phyloP scores from a whole-genome alignment of 2,888 invertebrate species.

The Deroplatys truncata region DNA sequence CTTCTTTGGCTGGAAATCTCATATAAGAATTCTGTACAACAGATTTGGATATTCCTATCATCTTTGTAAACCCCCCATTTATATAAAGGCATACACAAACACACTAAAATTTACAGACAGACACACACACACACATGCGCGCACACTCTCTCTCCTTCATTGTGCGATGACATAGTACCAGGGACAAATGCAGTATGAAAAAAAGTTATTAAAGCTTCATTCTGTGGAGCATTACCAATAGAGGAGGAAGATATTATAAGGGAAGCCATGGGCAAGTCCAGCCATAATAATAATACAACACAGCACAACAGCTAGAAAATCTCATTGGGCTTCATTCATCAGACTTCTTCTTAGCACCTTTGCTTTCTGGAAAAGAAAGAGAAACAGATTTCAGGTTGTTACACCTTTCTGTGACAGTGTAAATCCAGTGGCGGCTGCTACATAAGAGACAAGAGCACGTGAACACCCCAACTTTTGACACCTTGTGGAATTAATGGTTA shows the following conservation, averaged over 20 bases:
- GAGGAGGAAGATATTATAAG: not conserved
- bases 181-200: not conserved
- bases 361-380: conserved; percentile 34
- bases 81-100: not conserved
- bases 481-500: too few species aligned
- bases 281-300: not conserved
- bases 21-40: not conserved
- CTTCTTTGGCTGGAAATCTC: not conserved
- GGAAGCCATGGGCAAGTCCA: not conserved
- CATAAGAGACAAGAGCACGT: too few species aligned
- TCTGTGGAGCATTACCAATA: not conserved
- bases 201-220: not conserved
- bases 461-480: too few species aligned
- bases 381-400: not conserved
- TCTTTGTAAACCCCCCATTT: not conserved
- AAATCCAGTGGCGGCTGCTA: too few species aligned
- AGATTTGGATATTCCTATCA: not conserved
- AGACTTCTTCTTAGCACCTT: conserved; percentile 32
- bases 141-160: not conserved
- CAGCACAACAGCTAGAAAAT: not conserved
- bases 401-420: too few species aligned
- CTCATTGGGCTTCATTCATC: conserved; percentile 14
- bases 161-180: not conserved
- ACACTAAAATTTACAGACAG: not conserved
- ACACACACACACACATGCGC: not conserved